Percentiles rank a stretch among this genome's conserved stretches.
These are phyloP conservation scores for Sesamia inferens DNA, from an alignment of 2,888 invertebrate genomes.

Conservation along the genomic window DNA sequence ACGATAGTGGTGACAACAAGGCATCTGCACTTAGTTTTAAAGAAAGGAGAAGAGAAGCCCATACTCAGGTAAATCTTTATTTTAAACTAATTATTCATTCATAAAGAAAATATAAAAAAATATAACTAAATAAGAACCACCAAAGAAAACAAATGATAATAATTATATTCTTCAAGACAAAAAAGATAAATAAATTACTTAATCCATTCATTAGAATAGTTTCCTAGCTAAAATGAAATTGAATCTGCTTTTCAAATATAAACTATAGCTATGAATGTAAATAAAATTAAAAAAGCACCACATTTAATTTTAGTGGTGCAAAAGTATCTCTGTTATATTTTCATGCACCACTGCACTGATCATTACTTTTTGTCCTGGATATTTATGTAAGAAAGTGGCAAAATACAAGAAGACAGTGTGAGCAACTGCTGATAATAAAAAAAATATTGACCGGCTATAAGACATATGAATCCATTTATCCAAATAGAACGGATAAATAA, in stretches of 20 bases:
- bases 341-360: not conserved
- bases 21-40: conserved; percentile 95
- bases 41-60: conserved; percentile 97
- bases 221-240: not conserved
- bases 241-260: not conserved
- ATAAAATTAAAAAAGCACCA: not conserved
- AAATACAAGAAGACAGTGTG: not conserved
- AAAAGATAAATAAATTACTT: not conserved
- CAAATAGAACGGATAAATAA: not conserved
- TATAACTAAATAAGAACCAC: not conserved
- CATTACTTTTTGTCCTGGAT: not conserved
- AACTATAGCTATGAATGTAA: not conserved
- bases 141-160: not conserved
- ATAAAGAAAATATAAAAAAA: not conserved
- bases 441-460: not conserved
- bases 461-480: not conserved
- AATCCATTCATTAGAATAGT: not conserved
- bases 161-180: not conserved
- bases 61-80: conserved; percentile 91
- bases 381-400: not conserved
- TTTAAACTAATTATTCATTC: not conserved
- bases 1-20: conserved; percentile 91
- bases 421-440: not conserved
- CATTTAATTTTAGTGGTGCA: not conserved
- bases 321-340: not conserved